Evolutionary conservation across 1,140 invertebrate species (phyloP).

Genomic region (Asobara japonica): DNA sequence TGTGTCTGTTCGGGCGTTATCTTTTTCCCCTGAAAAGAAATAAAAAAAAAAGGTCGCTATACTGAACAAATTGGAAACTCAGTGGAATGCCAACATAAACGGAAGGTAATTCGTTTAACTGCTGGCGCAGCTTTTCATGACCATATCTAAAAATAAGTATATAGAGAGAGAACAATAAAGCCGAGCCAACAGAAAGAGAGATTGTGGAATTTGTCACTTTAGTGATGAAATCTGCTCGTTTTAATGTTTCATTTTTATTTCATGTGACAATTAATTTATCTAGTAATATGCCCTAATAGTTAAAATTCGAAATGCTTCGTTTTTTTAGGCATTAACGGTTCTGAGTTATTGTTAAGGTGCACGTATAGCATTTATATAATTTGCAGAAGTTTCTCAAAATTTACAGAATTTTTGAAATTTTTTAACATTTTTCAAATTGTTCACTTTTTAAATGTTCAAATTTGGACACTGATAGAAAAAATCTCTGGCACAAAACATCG

Average conservation of each 20-base stretch:
- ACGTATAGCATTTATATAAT: too few relatives aligned
- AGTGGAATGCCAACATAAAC: not conserved
- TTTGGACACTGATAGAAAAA: too few relatives aligned
- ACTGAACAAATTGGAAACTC: slow-evolving; percentile 1
- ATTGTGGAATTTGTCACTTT: not conserved
- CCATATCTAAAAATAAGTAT: not conserved
- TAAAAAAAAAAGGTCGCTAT: not conserved
- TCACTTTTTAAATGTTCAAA: too few relatives aligned
- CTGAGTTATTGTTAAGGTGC: too few relatives aligned
- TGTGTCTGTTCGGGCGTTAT: not conserved
- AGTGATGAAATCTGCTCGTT: not conserved
- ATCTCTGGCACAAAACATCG: too few relatives aligned
- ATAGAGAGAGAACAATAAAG: not conserved
- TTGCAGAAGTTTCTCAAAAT: too few relatives aligned
- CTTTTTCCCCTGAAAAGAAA: not conserved
- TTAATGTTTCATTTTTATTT: not conserved
- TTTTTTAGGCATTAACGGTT: too few relatives aligned
- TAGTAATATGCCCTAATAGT: too few relatives aligned
- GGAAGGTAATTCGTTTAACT: not conserved
- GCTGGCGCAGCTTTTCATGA: not conserved
- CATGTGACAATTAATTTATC: too few relatives aligned
- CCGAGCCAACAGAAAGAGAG: not conserved
- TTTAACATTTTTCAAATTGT: too few relatives aligned
- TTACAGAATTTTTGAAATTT: too few relatives aligned
- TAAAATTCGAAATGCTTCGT: too few relatives aligned